A percentile compares a stretch with the other conserved stretches of the same genome.
Conservation (phyloP, 2,113 vertebrate genomes). For the Coracopsis vasa region DNA sequence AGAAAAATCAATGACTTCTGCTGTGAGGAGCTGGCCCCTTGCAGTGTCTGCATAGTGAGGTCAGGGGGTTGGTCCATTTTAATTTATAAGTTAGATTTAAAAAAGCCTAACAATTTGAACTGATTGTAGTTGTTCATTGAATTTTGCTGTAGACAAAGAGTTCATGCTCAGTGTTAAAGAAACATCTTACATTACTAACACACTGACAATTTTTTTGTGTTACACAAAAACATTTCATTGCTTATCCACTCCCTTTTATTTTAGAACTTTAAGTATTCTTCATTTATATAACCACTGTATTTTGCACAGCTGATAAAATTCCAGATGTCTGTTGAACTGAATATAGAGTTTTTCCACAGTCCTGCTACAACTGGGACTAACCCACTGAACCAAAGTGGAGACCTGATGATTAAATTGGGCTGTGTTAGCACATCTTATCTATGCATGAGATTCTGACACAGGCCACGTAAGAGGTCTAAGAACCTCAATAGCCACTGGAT, state of each 20-base stretch:
- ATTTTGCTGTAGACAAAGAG: neutral
- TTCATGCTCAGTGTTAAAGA: neutral
- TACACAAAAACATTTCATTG: neutral
- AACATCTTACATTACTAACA: neutral
- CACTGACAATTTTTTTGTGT: neutral
- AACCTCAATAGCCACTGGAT: neutral
- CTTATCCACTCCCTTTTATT: neutral
- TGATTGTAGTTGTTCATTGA: neutral
- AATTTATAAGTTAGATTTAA: neutral
- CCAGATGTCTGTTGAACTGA: neutral
- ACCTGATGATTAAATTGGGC: neutral
- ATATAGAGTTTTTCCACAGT: neutral
- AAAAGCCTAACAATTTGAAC: neutral
- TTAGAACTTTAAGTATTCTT: neutral
- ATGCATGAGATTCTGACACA: neutral
- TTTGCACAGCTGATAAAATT: neutral
- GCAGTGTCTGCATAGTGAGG: neutral
- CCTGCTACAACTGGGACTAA: neutral
- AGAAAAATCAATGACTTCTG: neutral
- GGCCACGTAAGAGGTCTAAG: neutral
- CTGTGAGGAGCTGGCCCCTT: neutral
- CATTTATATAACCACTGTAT: neutral
- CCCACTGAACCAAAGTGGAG: accelerated
- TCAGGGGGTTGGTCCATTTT: neutral
- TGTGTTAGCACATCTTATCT: neutral